Evolutionary conservation across 2,113 vertebrate species (phyloP).

Genomic region (Cisticola juncidis): DNA sequence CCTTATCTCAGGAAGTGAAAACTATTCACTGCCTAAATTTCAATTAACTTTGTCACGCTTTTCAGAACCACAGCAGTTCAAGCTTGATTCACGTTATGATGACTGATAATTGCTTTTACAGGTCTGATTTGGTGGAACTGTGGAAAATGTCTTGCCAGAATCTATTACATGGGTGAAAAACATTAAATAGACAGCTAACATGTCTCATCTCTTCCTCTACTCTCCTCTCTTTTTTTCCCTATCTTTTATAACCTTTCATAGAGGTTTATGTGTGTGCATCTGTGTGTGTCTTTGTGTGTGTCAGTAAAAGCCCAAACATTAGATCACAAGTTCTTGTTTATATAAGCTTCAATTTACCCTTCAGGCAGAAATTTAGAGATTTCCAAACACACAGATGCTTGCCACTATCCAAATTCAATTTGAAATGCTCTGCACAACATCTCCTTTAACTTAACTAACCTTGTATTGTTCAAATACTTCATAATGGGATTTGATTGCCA

Average conservation of each 20-base stretch:
- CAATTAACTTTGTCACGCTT: conserved; percentile 56
- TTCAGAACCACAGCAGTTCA: conserved; percentile 43
- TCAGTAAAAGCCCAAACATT: conserved; percentile 65
- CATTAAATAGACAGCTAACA: conserved; percentile 40
- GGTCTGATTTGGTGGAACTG: conserved; percentile 44
- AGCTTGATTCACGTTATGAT: conserved; percentile 43
- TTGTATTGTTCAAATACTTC: conserved; percentile 61
- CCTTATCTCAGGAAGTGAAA: conserved; percentile 61
- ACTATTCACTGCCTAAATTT: conserved; percentile 50
- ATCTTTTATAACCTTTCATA: conserved; percentile 24
- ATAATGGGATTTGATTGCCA: conserved; percentile 58
- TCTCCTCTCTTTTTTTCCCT: not conserved
- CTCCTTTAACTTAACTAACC: conserved; percentile 64
- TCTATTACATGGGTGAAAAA: conserved; percentile 61
- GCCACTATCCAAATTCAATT: conserved; percentile 63
- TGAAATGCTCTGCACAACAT: conserved; percentile 66
- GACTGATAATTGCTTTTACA: conserved; percentile 58
- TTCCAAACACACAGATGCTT: conserved; percentile 65
- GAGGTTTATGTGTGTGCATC: conserved; percentile 14
- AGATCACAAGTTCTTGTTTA: conserved; percentile 67
- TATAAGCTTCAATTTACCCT: conserved; percentile 62
- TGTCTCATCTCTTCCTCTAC: conserved; percentile 43
- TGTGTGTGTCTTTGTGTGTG: conserved; percentile 8
- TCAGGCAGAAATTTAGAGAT: conserved; percentile 58
- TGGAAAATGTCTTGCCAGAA: conserved; percentile 60